Evolutionary conservation across 2,888 invertebrate species (phyloP).

Genomic region (Aspidapion aeneum): DNA sequence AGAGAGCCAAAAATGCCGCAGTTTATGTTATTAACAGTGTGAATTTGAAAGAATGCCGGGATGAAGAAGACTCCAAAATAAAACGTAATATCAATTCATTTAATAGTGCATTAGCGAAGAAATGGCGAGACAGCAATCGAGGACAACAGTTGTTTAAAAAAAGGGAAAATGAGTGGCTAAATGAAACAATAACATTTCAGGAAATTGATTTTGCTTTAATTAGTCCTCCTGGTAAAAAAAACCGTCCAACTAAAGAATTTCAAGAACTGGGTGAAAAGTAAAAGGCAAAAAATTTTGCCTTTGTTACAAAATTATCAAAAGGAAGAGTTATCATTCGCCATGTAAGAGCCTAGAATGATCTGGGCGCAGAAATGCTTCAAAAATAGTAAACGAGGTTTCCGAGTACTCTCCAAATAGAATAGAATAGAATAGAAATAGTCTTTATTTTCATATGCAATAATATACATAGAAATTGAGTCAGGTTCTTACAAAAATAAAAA

Average conservation of each 20-base stretch:
- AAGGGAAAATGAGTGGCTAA: conserved; percentile 11
- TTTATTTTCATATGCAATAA: background rate
- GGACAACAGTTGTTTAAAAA: conserved; percentile 12
- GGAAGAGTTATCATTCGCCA: conserved; percentile 15
- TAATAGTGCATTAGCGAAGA: conserved; percentile 11
- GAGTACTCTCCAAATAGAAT: background rate
- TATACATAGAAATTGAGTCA: background rate
- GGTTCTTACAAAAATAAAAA: background rate
- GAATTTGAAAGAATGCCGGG: background rate
- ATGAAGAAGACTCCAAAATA: conserved; percentile 1
- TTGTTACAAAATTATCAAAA: conserved; percentile 14
- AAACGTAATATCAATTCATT: conserved; percentile 10
- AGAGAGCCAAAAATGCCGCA: conserved; percentile 7
- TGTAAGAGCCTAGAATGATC: conserved; percentile 13
- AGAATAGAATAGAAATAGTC: conserved; percentile 1
- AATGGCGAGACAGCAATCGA: conserved; percentile 16
- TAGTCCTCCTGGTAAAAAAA: conserved; percentile 2
- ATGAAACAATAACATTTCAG: conserved; percentile 9
- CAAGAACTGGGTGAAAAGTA: conserved; percentile 11
- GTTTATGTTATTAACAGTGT: conserved; percentile 14
- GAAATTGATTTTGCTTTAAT: background rate
- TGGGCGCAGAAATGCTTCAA: conserved; percentile 15
- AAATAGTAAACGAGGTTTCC: background rate
- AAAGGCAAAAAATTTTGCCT: conserved; percentile 13
- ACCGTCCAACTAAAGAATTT: conserved; percentile 3